Evolutionary conservation across 2,888 invertebrate genomes (phyloP), one percentile per base, ranked within the genome.

Genomic region (Lycaena phlaeas): DNA sequence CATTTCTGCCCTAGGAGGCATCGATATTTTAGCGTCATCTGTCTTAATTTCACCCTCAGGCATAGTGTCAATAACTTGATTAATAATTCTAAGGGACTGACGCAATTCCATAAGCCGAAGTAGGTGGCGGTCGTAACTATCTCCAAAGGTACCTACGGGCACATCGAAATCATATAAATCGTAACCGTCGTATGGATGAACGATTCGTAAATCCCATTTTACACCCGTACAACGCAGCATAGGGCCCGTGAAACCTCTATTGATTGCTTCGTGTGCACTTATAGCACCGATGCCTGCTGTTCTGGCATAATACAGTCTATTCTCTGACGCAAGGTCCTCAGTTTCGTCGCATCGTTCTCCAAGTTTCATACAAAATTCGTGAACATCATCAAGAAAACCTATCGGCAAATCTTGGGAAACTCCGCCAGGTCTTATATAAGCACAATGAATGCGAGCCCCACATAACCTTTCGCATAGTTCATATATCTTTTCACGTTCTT

Each of bases 181-280:
- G 59, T 96, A 96, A 2, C 90, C 91, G 64, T 95, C 95, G 61
- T 96, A 96, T 0, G 96, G 96, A 54, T 90, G 88, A 5, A 87
- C 71, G 64, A 95, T 93, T 22, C 96, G 85, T 17, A 96, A 57
- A 65, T 96, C 96, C 94, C 95, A 96, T 68, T 94, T 94, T 26
- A 96, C 87, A 38, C 96, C 96, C 2, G 91, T 88, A 10, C 89
- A 90, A 44, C 96, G 86, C 39, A 96, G 65, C 89, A 95, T 92
- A 0, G 92, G 90, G 68, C 82, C 82, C 2, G 70, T 87, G 61
- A 90, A 92, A 3, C 93, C 93, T 52, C 85, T 86, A 59, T 90
- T 90, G 7, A 95, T 71, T 1, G 95, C 95, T 45, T 94, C 92
- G 46, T 92, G 89, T 0, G 94, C 92, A 2, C 84, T 75, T 1